Base-by-base conservation (phyloP, 1,140 invertebrate species). In the Arion vulgaris region DNA sequence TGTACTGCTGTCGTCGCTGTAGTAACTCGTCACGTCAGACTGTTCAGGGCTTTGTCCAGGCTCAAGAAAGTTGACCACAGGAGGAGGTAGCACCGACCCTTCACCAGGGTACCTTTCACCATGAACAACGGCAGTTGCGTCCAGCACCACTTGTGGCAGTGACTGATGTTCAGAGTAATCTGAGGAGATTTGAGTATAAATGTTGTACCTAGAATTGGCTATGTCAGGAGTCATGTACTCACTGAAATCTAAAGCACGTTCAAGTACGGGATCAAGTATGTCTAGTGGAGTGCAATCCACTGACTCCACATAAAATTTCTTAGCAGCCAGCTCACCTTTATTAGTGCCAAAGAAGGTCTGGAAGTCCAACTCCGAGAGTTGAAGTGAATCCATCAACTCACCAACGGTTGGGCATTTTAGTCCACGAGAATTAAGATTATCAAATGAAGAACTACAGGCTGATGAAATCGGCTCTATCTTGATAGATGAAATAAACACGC, bases 351-450 rank as follows among this genome's bases (percentile, higher is more conserved):
- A 76, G 45, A 80, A 75, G 41, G 69, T 26, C 36, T 82, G 78
- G 51, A 81, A 81, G 66, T 86, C 85, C 68, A 81, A 78, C 75
- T 86, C 85, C 68, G 82, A 82, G 57, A 86, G 83, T 73, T 80
- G 84, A 57, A 86, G 78, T 57, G 85, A 77, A 81, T 86, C 85
- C 82, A 82, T 66, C 68, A 86, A 81, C 45, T 86, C 85, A 81
- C 83, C 85, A 38, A 85, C 39, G 71, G 66, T 84, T 39, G 80
- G 83, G 73, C 80, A 84, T 84, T 77, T 80, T 49, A 66, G 72
- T 26, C 49, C 68, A 13, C 45, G n/a, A 17, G 57, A 38, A 23
- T n/a, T 41, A n/a, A 83, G 23, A 75, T 80, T 74, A 76, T 85
- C 81, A 85, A 84, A 83, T 71, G 75, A 73, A 82, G 83, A 78